Conservation (phyloP, 2,888 invertebrate species). For the Myopa testacea region DNA sequence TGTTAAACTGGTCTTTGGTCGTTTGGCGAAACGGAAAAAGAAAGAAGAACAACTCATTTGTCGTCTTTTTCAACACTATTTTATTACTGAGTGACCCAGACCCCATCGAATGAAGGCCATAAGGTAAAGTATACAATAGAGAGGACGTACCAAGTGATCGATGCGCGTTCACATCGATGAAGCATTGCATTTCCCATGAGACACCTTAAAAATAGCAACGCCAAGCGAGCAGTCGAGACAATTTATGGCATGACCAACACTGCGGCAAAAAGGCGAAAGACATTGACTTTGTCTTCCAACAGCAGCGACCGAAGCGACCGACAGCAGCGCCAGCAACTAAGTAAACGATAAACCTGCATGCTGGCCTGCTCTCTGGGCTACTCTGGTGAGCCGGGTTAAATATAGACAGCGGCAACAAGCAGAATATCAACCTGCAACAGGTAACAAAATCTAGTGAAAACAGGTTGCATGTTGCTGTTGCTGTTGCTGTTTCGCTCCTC, state of each 20-base stretch:
- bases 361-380: conserved; percentile 24
- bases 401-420: conserved; percentile 5
- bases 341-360: conserved; percentile 39
- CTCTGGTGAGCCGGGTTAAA: conserved; percentile 22
- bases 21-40: not conserved
- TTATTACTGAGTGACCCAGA: conserved; percentile 15
- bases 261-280: conserved; percentile 22
- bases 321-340: conserved; percentile 32
- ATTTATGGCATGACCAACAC: conserved; percentile 24
- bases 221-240: not conserved
- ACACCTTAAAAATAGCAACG: not conserved
- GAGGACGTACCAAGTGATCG: conserved; percentile 10
- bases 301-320: conserved; percentile 41
- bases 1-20: conserved; percentile 25
- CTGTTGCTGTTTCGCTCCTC: not conserved
- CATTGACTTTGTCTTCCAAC: conserved; percentile 44
- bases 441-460: conserved; percentile 47
- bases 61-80: conserved; percentile 10
- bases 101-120: not conserved
- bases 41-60: conserved; percentile 4
- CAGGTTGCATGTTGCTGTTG: conserved; percentile 48
- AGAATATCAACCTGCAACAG: conserved; percentile 25
- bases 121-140: not conserved
- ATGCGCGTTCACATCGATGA: not conserved
- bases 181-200: conserved; percentile 1